A percentile compares a stretch with the other conserved stretches of the same genome.
Conservation (phyloP, 2,888 invertebrate genomes). For the Heteromyza rotundicornis region DNA sequence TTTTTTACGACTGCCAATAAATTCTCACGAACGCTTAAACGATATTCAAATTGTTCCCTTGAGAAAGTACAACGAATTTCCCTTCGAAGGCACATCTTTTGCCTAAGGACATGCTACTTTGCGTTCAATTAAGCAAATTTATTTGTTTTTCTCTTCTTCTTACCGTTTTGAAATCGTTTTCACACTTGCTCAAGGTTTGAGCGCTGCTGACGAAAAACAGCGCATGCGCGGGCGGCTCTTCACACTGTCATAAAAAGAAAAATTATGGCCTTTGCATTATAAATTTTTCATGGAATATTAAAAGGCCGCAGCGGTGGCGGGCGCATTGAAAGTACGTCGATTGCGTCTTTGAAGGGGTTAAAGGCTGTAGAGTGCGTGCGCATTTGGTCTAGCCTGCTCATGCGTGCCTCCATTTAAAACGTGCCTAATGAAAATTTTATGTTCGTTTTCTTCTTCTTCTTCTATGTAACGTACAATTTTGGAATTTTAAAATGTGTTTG, state of each 20-base stretch:
- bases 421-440: slow-evolving; percentile 32
- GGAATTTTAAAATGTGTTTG: slow-evolving; percentile 10
- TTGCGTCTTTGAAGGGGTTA: not conserved
- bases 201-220: not conserved
- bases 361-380: not conserved
- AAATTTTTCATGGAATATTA: slow-evolving; percentile 1
- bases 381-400: slow-evolving; percentile 28
- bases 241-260: slow-evolving; percentile 15
- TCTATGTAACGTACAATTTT: slow-evolving; percentile 8
- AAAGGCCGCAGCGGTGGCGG: not conserved
- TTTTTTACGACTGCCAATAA: slow-evolving; percentile 11
- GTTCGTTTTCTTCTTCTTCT: not conserved
- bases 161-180: slow-evolving; percentile 13
- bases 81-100: not conserved
- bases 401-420: slow-evolving; percentile 40
- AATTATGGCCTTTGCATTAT: slow-evolving; percentile 9
- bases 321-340: not conserved
- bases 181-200: slow-evolving; percentile 16
- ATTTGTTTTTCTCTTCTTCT: slow-evolving; percentile 10
- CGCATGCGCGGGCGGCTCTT: not conserved
- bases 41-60: not conserved
- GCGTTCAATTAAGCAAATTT: slow-evolving; percentile 16
- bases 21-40: not conserved
- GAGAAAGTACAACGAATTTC: too few species aligned
- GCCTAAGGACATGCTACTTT: not conserved